Evolutionary conservation across 2,797 vertebrate genomes (phyloP), one percentile per base, ranked within the genome.

Genomic region (Lepilemur ruficaudatus): DNA sequence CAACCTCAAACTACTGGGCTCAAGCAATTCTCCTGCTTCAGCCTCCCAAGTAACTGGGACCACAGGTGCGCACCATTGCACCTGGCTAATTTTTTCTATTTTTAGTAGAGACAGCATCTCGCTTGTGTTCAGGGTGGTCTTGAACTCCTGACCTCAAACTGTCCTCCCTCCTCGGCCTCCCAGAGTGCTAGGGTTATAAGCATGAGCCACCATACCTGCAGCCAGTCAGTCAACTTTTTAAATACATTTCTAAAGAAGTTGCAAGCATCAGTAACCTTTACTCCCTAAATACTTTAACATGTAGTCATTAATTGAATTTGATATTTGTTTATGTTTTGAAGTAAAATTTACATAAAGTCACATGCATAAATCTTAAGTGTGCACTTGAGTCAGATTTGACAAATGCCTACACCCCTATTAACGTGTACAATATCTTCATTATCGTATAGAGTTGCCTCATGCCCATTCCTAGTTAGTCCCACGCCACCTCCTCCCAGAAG

Each of bases 171-270:
- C 55, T 57, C 3, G 1, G 55, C 55, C 55, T 57, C 23, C 55
- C 22, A 57, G 55, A 57, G 55, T 4, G 22, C 55, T 57, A 57
- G 22, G 8, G 23, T 23, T 57, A 57, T 9, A 57, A 22, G 55
- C 55, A 23, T 57, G 55, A 57, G 55, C 55, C 55, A 57, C 55
- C 3, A 8, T 3, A 4, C 23, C 55, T 13, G 48, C 50, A 2
- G 22, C 55, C 55, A 57, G 23, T 57, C 52, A 84, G 38, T 89
- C 82, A 86, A 10, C 48, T 91, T 76, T 82, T 90, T 61, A 88
- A 96, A 28, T 93, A 25, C 4, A 61, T 89, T 88, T 91, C 82
- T 57, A 65, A 87, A 91, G 38, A 94, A 50, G 3, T 78, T 93
- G 35, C 30, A 88, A 18, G 17, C n/a, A 84, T 79, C 12, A 38